A percentile compares a stretch with the other conserved stretches of the same genome.
Evolutionary conservation across 2,888 invertebrate genomes (phyloP).

Genomic region (Nesidiocoris tenuis): DNA sequence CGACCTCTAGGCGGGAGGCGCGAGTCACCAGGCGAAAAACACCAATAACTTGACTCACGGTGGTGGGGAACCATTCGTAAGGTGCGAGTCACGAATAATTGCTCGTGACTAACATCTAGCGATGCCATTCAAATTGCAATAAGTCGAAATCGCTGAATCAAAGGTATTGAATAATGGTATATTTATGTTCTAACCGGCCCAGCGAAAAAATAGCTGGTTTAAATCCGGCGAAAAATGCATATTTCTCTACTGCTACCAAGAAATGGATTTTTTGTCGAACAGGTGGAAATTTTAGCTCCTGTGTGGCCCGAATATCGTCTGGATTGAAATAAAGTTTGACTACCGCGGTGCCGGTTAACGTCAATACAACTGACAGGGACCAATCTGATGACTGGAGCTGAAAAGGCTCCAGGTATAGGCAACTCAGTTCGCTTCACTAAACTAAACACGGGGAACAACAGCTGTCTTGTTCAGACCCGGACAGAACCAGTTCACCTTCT

Average conservation of each 20-base stretch:
- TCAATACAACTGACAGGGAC: conserved; percentile 29
- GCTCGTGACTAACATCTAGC: no score
- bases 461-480: background rate
- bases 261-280: no score
- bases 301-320: background rate
- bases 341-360: conserved; percentile 1
- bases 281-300: background rate
- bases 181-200: no score
- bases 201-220: no score
- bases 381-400: background rate
- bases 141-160: no score
- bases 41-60: background rate
- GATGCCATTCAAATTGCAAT: no score
- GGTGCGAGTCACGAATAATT: background rate
- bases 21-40: background rate
- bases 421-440: background rate
- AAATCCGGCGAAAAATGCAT: no score
- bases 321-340: background rate
- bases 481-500: background rate
- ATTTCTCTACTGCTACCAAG: no score
- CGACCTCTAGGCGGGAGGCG: background rate
- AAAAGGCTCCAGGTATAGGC: conserved; percentile 14
- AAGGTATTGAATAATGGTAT: no score
- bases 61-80: background rate
- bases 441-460: conserved; percentile 14